phyloP scores from a whole-genome alignment of 2,888 invertebrate genomes.

The Lingula anatina region DNA sequence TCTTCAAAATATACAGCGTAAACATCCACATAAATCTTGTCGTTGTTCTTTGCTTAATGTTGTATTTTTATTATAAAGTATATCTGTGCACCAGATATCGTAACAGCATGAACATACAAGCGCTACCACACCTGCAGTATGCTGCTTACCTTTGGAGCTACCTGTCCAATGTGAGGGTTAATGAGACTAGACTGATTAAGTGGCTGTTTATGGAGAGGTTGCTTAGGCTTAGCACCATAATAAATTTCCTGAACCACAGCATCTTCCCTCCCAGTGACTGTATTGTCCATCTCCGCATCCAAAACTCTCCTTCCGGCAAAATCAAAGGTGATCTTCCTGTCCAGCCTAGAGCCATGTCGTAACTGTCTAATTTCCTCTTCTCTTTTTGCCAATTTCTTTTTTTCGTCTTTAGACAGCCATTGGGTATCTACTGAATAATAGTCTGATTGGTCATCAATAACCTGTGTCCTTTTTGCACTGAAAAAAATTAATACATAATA shows the following conservation, averaged over 20 bases:
- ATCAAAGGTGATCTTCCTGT: conserved; percentile 71
- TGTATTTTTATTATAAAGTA: too few relatives aligned
- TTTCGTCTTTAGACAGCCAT: conserved; percentile 73
- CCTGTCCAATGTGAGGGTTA: conserved; percentile 28
- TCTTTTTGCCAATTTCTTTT: conserved; percentile 63
- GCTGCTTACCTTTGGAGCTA: conserved; percentile 28
- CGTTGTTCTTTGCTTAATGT: too few relatives aligned
- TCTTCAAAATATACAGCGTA: too few relatives aligned
- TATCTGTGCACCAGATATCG: too few relatives aligned
- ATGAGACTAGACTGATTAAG: conserved; percentile 20
- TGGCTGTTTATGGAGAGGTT: conserved; percentile 4
- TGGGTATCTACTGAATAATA: conserved; percentile 73
- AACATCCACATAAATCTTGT: too few relatives aligned
- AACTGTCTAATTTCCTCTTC: conserved; percentile 65
- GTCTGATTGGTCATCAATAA: conserved; percentile 91
- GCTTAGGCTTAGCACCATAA: conserved; percentile 25
- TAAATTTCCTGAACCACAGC: conserved; percentile 38
- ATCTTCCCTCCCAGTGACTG: too few relatives aligned
- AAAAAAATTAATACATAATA: conserved; percentile 36
- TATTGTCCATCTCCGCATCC: too few relatives aligned
- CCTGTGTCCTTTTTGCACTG: conserved; percentile 67
- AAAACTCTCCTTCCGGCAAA: conserved; percentile 59
- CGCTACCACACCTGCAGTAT: too few relatives aligned
- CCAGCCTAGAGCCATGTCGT: conserved; percentile 65
- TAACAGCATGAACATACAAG: too few relatives aligned